phyloP scores from a whole-genome alignment of 2,113 vertebrate genomes.

The Blennius ocellaris region DNA sequence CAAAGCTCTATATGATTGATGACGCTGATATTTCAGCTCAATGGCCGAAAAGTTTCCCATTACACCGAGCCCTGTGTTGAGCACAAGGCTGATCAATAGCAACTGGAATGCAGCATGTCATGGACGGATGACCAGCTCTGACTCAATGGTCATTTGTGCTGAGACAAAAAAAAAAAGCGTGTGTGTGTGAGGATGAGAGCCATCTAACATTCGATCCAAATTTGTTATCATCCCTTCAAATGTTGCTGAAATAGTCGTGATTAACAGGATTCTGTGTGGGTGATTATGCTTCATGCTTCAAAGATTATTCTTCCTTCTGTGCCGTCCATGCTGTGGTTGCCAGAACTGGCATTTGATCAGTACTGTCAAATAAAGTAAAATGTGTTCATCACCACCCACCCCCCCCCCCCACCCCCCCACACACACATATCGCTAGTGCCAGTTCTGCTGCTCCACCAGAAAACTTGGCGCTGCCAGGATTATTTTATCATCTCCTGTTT shows the following conservation, averaged over 20 bases:
- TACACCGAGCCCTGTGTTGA: constrained; percentile 1
- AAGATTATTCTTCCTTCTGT: constrained; percentile 44
- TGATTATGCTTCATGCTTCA: constrained; percentile 39
- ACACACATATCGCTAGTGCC: constrained; percentile 57
- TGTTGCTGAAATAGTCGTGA: constrained; percentile 18
- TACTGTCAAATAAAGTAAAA: constrained; percentile 59
- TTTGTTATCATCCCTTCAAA: constrained; percentile 32
- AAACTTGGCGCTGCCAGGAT: constrained; percentile 28
- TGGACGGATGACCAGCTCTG: constrained; percentile 25
- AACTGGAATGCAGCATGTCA: constrained; percentile 24
- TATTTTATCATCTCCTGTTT: constrained; percentile 62
- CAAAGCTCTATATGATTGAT: constrained; percentile 41
- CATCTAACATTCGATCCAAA: neutral
- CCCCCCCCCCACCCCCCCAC: neutral
- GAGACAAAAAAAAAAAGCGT: neutral
- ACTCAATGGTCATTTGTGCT: constrained; percentile 27
- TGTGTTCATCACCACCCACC: constrained; percentile 22
- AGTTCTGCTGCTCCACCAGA: constrained; percentile 48
- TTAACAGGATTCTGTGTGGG: constrained; percentile 48
- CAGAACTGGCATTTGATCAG: constrained; percentile 63
- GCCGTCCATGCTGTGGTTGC: constrained; percentile 47
- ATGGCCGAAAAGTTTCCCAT: constrained; percentile 22
- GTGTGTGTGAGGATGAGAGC: no score
- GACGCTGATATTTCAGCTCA: constrained; percentile 39
- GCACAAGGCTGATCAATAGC: constrained; percentile 28